Conservation (phyloP, 2,113 vertebrate genomes). For the Peromyscus maniculatus region DNA sequence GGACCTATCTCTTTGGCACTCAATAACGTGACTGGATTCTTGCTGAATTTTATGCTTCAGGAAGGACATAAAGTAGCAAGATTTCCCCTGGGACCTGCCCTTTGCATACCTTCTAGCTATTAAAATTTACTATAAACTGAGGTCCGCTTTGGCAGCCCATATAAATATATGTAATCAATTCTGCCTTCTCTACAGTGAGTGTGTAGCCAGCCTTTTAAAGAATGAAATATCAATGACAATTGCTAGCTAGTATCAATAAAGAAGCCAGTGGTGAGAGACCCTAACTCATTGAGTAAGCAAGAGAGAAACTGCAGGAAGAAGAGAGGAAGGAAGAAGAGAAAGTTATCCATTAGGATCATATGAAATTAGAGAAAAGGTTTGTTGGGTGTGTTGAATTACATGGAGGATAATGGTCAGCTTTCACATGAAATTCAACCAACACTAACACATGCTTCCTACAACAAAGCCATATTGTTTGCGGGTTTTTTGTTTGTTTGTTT, state of each 20-base stretch:
- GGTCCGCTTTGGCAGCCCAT: conserved; percentile 68
- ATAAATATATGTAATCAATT: conserved; percentile 62
- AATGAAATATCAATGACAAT: conserved; percentile 14
- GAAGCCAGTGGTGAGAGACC: neutral
- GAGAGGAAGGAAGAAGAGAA: neutral
- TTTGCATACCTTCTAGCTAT: neutral
- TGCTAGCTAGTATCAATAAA: conserved; percentile 18
- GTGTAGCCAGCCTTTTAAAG: neutral
- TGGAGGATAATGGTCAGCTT: neutral
- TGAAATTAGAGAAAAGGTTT: neutral
- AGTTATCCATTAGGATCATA: neutral
- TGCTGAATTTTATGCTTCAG: conserved; percentile 84
- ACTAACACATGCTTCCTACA: neutral
- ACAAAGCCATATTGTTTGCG: neutral
- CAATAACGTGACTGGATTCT: conserved; percentile 82
- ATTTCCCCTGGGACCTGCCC: conserved; percentile 70
- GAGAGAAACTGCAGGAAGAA: neutral
- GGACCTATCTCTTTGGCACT: conserved; percentile 79
- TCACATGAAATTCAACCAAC: neutral
- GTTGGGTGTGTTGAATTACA: neutral
- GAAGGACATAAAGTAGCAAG: conserved; percentile 80
- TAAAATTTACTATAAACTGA: conserved; percentile 81
- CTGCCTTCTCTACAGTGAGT: neutral
- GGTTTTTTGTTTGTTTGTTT: neutral
- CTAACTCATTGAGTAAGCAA: neutral